Percentiles rank a stretch among this genome's conserved stretches.
These are phyloP conservation scores for Isurus oxyrinchus DNA, from an alignment of 2,113 vertebrate species.

Conservation along the genomic window DNA sequence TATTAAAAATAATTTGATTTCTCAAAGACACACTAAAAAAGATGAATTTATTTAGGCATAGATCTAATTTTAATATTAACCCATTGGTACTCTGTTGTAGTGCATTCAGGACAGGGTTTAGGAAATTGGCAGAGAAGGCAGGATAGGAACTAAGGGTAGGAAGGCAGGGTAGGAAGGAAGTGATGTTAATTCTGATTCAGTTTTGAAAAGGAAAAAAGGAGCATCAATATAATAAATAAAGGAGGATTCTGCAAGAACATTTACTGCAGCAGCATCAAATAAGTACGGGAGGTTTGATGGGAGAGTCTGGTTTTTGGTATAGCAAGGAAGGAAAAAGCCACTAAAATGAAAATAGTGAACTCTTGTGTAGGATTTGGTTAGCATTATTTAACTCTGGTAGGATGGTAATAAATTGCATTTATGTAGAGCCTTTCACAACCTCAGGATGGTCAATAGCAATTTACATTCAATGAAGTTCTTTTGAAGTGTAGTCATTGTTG, in stretches of 20 bases:
- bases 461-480: background rate
- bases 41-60: background rate
- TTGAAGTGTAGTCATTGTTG: background rate
- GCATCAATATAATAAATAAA: slow-evolving; percentile 6
- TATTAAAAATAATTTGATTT: slow-evolving; percentile 10
- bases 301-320: background rate
- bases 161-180: background rate
- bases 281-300: background rate
- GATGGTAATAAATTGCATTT: background rate
- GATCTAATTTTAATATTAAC: background rate
- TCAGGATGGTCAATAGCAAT: background rate
- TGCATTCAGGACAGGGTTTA: slow-evolving; percentile 12
- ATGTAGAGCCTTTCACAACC: background rate
- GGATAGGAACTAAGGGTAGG: background rate
- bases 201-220: slow-evolving; percentile 19
- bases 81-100: slow-evolving; percentile 32
- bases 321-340: background rate
- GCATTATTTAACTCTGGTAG: background rate
- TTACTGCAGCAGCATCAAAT: background rate
- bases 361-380: background rate
- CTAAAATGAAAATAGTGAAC: background rate
- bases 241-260: background rate
- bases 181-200: slow-evolving; percentile 33
- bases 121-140: background rate
- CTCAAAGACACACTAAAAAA: background rate